These are phyloP conservation scores for Ptychoptera albimana DNA, from an alignment of 2,888 invertebrate genomes.

Conservation along the genomic window DNA sequence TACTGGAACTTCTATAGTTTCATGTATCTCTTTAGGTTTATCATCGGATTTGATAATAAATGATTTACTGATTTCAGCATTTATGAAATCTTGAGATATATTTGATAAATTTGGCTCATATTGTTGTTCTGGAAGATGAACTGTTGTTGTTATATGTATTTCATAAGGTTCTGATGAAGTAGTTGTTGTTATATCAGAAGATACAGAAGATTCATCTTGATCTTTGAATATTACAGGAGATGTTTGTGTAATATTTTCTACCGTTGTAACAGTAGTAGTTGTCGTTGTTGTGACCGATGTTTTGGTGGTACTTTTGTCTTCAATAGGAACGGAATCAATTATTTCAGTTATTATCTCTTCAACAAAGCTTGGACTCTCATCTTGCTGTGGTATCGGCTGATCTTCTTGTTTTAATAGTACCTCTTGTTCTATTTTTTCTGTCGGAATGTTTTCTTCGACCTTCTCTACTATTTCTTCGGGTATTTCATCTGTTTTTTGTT, in stretches of 20 bases:
- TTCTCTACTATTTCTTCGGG: neutral
- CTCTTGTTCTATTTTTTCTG: too few species aligned
- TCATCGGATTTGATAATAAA: conserved; percentile 13
- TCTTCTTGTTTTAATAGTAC: too few species aligned
- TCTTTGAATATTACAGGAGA: conserved; percentile 7
- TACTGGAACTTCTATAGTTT: conserved; percentile 21
- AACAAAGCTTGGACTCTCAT: too few species aligned
- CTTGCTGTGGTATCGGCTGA: too few species aligned
- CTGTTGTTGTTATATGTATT: conserved; percentile 38
- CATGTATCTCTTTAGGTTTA: conserved; percentile 18
- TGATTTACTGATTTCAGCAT: conserved; percentile 5
- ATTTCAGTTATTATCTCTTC: too few species aligned
- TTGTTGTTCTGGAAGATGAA: conserved; percentile 31
- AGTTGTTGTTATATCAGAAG: conserved; percentile 10
- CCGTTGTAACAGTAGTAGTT: conserved; percentile 17
- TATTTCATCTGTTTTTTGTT: neutral
- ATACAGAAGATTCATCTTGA: conserved; percentile 21
- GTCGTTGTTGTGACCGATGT: conserved; percentile 7
- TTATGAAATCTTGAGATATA: conserved; percentile 15
- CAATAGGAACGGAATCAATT: neutral
- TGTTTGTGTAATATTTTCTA: conserved; percentile 17
- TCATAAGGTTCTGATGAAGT: conserved; percentile 25
- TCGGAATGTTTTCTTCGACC: too few species aligned
- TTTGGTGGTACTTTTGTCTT: neutral
- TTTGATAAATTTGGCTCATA: conserved; percentile 12